Percentiles rank a stretch among this genome's conserved stretches.
Conservation (phyloP, 2,888 invertebrate species). For the Drosophila nr. perissopoda region DNA sequence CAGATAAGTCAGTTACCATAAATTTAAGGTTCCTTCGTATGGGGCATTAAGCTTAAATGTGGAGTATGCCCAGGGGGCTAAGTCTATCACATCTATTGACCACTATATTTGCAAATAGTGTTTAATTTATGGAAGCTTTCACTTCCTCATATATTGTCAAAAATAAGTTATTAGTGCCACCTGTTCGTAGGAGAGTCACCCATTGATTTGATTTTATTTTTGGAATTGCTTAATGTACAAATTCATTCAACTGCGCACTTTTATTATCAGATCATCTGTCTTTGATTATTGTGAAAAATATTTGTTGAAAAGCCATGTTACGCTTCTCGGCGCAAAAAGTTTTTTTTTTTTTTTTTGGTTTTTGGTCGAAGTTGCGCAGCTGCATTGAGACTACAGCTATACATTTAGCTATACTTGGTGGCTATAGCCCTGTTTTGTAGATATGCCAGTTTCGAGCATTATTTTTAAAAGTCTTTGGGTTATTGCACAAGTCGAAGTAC, state of each 20-base stretch:
- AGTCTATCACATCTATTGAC: neutral
- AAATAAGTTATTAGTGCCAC: neutral
- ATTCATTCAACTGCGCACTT: neutral
- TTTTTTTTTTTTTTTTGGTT: constrained; percentile 68
- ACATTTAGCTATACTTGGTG: constrained; percentile 10
- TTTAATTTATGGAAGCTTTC: constrained; percentile 10
- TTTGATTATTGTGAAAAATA: neutral
- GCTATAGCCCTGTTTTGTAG: constrained; percentile 23
- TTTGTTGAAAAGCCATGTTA: constrained; percentile 79
- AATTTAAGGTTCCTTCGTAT: constrained; percentile 17
- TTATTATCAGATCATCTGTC: neutral
- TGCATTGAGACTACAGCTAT: constrained; percentile 43
- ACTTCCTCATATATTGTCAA: neutral
- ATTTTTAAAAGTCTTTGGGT: constrained; percentile 38
- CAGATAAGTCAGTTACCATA: neutral
- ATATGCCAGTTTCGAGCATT: constrained; percentile 24
- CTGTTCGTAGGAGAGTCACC: neutral
- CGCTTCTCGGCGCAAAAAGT: constrained; percentile 79
- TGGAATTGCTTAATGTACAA: neutral
- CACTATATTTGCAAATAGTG: neutral
- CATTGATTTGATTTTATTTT: constrained; percentile 4
- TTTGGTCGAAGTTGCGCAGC: constrained; percentile 67
- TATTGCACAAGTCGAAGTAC: constrained; percentile 61
- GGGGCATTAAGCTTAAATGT: neutral
- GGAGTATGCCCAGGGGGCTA: neutral